Evolutionary conservation across 2,888 invertebrate species (phyloP), one percentile per base, ranked within the genome.

Genomic region (Sussaba pulchella): DNA sequence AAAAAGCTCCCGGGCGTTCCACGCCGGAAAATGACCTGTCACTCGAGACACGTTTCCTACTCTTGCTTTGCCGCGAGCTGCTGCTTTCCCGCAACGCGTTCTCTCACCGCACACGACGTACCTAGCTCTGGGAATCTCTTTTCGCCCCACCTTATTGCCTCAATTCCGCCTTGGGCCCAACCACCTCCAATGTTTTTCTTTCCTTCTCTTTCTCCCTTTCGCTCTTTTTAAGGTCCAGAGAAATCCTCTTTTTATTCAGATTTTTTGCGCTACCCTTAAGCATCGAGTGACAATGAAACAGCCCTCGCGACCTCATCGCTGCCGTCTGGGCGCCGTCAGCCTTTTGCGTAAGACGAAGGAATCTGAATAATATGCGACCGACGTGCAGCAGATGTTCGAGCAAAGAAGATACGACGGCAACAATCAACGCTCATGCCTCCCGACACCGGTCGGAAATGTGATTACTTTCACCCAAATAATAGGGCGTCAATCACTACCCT

Each of bases 21-120:
- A 87, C 88, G 88, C 89, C 89, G 91, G 91, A 92, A 92, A 92
- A 92, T 92, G 91, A 91, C 90, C 91, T 92, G 92, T 92, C 91
- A 91, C 88, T 89, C 88, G 86, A 85, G 89, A 88, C 88, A 89
- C 88, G 88, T 88, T 85, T 87, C 86, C 87, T 87, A 85, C 85
- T 84, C 82, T 81, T 71, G 81, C 70, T 24, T 66, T 73, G 76
- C 75, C 70, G 50, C 73, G 82, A 73, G 78, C 80, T 79, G 74
- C 36, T 67, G 64, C 72, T 47, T 69, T 67, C 72, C 17, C 67
- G 43, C 71, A 61, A 74, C 43, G 64, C 57, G 43, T 71, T 71
- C 73, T 54, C 26, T 57, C 31, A 57, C 47, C 45, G 59, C 45
- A 63, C 21, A 47, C 54, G 43, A 61, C 31, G 36, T 57, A 57